Evolutionary conservation across 2,888 invertebrate genomes (phyloP).

Genomic region (Dolomedes plantarius): DNA sequence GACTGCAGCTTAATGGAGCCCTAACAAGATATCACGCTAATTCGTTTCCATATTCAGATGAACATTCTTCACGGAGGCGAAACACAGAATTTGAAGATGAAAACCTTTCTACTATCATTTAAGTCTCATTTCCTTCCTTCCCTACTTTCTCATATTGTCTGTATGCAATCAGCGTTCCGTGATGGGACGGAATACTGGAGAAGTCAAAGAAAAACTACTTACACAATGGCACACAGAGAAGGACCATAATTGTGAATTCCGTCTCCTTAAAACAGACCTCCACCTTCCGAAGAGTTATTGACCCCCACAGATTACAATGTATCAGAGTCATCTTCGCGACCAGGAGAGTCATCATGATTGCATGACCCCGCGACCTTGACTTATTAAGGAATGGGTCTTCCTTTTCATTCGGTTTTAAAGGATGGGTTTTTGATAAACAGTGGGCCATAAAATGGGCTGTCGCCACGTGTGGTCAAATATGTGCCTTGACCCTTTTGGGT

Average conservation of each 20-base stretch:
- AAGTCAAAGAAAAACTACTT: constrained; percentile 5
- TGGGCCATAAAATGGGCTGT: constrained; percentile 11
- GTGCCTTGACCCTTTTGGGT: not conserved
- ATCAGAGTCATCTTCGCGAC: constrained; percentile 18
- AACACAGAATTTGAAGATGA: not conserved
- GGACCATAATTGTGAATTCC: constrained; percentile 12
- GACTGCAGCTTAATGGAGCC: too few species aligned
- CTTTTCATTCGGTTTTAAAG: not conserved
- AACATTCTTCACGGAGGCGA: not conserved
- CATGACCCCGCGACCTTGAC: constrained; percentile 34
- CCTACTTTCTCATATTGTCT: not conserved
- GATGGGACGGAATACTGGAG: not conserved
- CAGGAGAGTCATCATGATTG: constrained; percentile 26
- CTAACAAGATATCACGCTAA: not conserved
- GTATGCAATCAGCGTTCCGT: not conserved
- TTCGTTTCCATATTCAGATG: not conserved
- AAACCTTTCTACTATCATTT: not conserved
- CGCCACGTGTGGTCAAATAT: constrained; percentile 21
- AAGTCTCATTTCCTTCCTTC: not conserved
- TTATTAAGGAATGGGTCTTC: not conserved
- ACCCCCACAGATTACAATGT: constrained; percentile 17
- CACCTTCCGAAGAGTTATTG: constrained; percentile 31
- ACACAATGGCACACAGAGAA: constrained; percentile 30
- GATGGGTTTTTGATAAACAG: not conserved
- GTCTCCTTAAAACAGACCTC: not conserved